A percentile compares a stretch with the other conserved stretches of the same genome.
Conservation (phyloP, 2,113 vertebrate species). For the Plecotus auritus region DNA sequence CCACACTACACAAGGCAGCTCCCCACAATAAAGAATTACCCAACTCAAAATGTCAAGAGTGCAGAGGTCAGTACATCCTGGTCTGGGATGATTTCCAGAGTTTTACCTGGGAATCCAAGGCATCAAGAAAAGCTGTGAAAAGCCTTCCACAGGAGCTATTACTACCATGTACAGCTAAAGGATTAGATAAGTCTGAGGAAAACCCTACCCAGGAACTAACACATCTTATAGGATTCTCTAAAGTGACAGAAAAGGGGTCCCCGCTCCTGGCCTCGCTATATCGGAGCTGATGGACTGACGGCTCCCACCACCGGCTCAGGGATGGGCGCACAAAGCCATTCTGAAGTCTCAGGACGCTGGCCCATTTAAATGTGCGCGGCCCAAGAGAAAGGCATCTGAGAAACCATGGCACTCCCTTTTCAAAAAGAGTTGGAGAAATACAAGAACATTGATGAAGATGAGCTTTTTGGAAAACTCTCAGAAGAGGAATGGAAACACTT, state of each 20-base stretch:
- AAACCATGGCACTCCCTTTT: slow-evolving; percentile 90
- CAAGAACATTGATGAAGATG: slow-evolving; percentile 95
- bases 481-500: slow-evolving; percentile 96
- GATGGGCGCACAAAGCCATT: neutral
- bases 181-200: neutral
- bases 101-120: neutral
- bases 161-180: neutral
- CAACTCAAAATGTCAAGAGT: neutral
- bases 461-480: slow-evolving; percentile 94
- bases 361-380: neutral
- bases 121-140: neutral
- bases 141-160: neutral
- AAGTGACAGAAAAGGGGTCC: neutral
- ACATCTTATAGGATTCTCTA: neutral
- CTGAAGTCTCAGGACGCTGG: slow-evolving; percentile 38
- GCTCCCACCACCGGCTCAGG: neutral
- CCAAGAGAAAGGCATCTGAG: neutral
- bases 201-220: neutral
- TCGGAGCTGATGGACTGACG: neutral
- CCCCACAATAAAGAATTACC: neutral
- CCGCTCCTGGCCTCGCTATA: neutral
- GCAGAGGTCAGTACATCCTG: neutral
- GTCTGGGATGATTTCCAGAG: neutral
- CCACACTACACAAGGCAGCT: neutral
- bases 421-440: slow-evolving; percentile 96